A percentile compares a stretch with the other conserved stretches of the same genome.
These are phyloP conservation scores for Athrips mouffetella DNA, from an alignment of 2,888 invertebrate species.

Conservation along the genomic window DNA sequence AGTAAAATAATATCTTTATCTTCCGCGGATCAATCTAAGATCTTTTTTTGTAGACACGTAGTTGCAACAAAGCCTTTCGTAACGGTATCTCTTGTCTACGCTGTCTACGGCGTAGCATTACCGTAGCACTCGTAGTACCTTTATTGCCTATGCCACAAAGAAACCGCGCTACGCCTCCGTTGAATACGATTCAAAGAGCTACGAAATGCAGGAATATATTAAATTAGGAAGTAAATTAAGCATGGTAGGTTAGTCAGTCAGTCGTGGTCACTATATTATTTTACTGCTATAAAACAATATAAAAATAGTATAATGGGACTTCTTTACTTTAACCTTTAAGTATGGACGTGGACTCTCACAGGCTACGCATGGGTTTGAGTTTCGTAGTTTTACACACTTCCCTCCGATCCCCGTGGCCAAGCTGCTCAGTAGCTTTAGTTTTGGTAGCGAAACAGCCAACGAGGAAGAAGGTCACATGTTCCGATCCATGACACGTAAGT, in stretches of 20 bases:
- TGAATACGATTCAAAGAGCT: slow-evolving; percentile 31
- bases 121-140: slow-evolving; percentile 41
- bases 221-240: too few species aligned
- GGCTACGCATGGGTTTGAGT: background rate
- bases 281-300: too few species aligned
- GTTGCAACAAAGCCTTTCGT: slow-evolving; percentile 18
- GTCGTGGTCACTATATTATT: too few species aligned
- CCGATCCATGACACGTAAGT: background rate
- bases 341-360: background rate
- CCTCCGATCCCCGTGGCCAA: background rate
- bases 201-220: too few species aligned
- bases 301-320: too few species aligned
- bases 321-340: background rate
- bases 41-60: too few species aligned
- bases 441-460: background rate
- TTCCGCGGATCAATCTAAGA: too few species aligned
- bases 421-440: background rate
- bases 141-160: slow-evolving; percentile 65
- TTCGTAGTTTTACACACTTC: too few species aligned
- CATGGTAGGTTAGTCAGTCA: too few species aligned
- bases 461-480: background rate
- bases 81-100: slow-evolving; percentile 17
- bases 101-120: slow-evolving; percentile 40
- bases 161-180: slow-evolving; percentile 41
- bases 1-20: too few species aligned